A percentile compares a stretch with the other conserved stretches of the same genome.
Evolutionary conservation across 2,797 vertebrate species (phyloP).

Genomic region (Allobates femoralis): DNA sequence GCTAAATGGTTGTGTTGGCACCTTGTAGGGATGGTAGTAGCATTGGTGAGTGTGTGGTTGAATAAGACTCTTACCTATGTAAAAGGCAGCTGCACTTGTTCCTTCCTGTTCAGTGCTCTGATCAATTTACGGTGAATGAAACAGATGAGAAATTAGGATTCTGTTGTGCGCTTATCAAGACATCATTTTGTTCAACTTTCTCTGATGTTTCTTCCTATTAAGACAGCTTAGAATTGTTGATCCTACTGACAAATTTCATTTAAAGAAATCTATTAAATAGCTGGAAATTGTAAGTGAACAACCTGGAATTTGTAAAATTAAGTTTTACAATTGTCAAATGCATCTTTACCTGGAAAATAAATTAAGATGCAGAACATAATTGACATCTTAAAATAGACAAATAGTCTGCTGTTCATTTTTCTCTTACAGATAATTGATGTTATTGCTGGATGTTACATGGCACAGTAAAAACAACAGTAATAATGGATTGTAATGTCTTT

Average conservation of each 20-base stretch:
- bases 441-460: background rate
- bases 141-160: too few species aligned
- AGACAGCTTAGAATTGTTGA: too few species aligned
- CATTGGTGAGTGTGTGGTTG: too few species aligned
- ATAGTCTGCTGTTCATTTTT: background rate
- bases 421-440: background rate
- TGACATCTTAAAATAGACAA: background rate
- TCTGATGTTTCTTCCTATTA: too few species aligned
- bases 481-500: background rate
- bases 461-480: background rate
- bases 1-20: too few species aligned
- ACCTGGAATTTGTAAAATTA: constrained; percentile 11
- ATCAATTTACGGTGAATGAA: too few species aligned
- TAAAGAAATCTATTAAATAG: constrained; percentile 17
- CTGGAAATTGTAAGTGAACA: constrained; percentile 2
- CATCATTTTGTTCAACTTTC: too few species aligned
- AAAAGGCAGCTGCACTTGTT: too few species aligned
- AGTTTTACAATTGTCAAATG: background rate
- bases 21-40: too few species aligned
- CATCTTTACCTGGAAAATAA: background rate
- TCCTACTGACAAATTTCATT: background rate
- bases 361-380: background rate
- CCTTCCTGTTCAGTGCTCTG: too few species aligned
- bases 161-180: too few species aligned
- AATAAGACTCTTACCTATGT: too few species aligned